These are phyloP conservation scores for Dilophus febrilis DNA, from an alignment of 2,888 invertebrate species.

Conservation along the genomic window DNA sequence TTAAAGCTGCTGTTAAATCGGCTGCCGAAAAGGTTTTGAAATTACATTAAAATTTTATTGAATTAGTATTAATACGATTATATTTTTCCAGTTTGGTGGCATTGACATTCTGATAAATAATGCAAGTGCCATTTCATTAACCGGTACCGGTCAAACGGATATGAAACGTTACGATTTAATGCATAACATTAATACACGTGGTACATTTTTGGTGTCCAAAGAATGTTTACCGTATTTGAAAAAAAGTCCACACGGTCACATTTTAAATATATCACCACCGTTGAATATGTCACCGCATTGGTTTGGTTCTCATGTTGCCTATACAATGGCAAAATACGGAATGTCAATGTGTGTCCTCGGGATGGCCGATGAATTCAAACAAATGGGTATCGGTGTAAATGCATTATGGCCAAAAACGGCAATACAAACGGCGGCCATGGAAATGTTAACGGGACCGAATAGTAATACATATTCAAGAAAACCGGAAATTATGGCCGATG, in stretches of 20 bases:
- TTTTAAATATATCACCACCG: conserved; percentile 89
- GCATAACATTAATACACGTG: conserved; percentile 86
- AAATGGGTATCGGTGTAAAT: conserved; percentile 75
- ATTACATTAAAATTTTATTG: neutral
- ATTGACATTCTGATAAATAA: conserved; percentile 93
- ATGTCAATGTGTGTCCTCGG: conserved; percentile 98
- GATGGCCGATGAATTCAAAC: conserved; percentile 85
- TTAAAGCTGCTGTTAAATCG: conserved; percentile 43
- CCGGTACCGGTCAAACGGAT: conserved; percentile 64
- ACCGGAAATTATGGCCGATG: conserved; percentile 29
- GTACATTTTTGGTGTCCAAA: conserved; percentile 91
- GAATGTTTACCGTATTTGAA: conserved; percentile 72
- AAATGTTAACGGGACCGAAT: conserved; percentile 55
- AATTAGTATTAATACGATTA: conserved; percentile 1
- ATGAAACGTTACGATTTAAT: conserved; percentile 97
- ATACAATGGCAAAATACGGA: conserved; percentile 97
- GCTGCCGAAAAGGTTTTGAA: conserved; percentile 37
- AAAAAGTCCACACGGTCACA: conserved; percentile 80
- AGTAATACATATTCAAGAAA: conserved; percentile 23
- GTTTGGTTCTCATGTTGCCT: conserved; percentile 83
- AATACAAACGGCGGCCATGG: conserved; percentile 85
- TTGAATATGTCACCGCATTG: conserved; percentile 75
- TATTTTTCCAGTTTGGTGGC: conserved; percentile 72
- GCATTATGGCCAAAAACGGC: conserved; percentile 93
- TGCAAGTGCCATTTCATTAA: conserved; percentile 83